Evolutionary conservation across 2,113 vertebrate species (phyloP), one percentile per base, ranked within the genome.

Genomic region (Cochlearius cochlearius): DNA sequence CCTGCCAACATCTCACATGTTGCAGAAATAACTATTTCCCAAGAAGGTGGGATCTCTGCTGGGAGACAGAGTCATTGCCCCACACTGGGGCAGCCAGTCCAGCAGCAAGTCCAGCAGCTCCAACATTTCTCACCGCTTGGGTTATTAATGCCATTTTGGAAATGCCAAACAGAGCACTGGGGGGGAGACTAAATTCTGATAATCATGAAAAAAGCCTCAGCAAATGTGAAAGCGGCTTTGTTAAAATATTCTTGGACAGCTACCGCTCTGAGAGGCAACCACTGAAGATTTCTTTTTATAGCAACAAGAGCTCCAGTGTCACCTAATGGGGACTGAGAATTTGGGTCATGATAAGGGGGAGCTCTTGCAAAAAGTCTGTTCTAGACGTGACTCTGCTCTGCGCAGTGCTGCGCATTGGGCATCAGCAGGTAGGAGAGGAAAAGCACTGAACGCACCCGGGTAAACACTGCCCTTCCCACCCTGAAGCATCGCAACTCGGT

Each of bases 261-360:
- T 73, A 38, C 63, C 47, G 17, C 55, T 94, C 86, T 58, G 32
- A 75, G 56, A 80, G 41, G 62, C 66, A 78, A 41, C 26, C 56
- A 78, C 62, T 15, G 11, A 90, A 88, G 34, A 49, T 53, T 93
- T 76, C 83, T 88, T 95, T 95, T 91, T 84, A 91, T 84, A 91
- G 78, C 67, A 93, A 13, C 63, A 23, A 18, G 25, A 36, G 32
- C 38, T 76, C 41, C 49, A 63, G 52, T 50, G 52, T 82, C 82
- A 90, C 38, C 59, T 80, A 86, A 92, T 25, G n/a, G 45, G 67
- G 38, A 66, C 78, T 76, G 59, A 86, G 63, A 93, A 94, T 94
- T 73, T 77, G 88, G 92, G 88, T 94, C 88, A 55, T 19, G 66
- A 66, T 58, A 60, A 83, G 36, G 25, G 25, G 29, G 19, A 76